Evolutionary conservation across 2,113 vertebrate genomes (phyloP).

Genomic region (Pseudorectes ferrugineus): DNA sequence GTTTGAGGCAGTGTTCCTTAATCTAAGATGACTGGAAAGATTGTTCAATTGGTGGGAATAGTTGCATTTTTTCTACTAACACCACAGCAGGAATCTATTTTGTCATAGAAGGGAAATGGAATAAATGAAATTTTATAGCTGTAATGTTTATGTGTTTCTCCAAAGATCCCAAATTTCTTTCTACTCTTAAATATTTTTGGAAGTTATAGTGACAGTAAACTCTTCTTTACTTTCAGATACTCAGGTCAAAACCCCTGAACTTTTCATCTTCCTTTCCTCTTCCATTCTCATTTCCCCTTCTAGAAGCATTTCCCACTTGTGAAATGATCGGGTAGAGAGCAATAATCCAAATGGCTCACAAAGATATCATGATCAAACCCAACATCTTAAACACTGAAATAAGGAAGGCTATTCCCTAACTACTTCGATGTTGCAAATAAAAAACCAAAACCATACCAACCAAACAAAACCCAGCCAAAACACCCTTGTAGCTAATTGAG

Average conservation of each 20-base stretch:
- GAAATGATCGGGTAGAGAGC: neutral
- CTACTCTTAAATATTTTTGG: neutral
- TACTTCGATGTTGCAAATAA: neutral
- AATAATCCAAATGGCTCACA: neutral
- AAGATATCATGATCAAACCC: neutral
- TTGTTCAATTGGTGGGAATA: rapidly evolving
- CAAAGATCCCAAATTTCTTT: neutral
- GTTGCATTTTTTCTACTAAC: neutral
- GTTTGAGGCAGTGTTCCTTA: neutral
- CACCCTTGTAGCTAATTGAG: neutral
- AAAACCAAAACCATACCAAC: rapidly evolving
- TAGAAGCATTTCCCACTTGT: neutral
- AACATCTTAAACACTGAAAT: neutral
- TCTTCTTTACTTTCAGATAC: neutral
- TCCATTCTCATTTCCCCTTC: neutral
- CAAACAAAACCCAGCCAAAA: neutral
- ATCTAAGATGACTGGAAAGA: neutral
- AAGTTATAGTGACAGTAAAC: neutral
- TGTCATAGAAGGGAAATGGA: neutral
- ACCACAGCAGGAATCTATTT: neutral
- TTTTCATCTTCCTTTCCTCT: neutral
- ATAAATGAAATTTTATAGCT: neutral
- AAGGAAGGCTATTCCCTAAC: neutral
- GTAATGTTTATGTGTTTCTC: neutral
- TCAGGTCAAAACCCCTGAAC: neutral